Evolutionary conservation across 2,888 invertebrate genomes (phyloP).

Genomic region (Rhorus exstirpatorius): DNA sequence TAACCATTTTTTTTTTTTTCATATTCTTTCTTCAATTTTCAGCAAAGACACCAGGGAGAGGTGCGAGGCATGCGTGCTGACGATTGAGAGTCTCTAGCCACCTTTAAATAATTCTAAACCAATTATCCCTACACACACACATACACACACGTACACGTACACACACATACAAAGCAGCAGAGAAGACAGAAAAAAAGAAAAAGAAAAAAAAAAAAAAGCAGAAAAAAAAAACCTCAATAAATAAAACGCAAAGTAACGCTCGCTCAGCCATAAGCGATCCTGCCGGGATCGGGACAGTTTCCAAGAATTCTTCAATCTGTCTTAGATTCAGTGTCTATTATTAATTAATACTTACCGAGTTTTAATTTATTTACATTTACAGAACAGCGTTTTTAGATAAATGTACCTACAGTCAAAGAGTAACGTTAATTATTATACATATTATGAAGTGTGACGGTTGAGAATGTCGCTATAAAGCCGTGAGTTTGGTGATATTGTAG

Average conservation of each 20-base stretch:
- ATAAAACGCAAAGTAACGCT: slow-evolving; percentile 65
- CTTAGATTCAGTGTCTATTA: slow-evolving; percentile 84
- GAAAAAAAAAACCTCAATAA: slow-evolving; percentile 55
- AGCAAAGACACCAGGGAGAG: slow-evolving; percentile 94
- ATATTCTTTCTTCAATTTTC: slow-evolving; percentile 79
- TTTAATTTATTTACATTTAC: slow-evolving; percentile 85
- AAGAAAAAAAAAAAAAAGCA: slow-evolving; percentile 27
- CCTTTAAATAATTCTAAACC: slow-evolving; percentile 82
- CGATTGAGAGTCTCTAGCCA: slow-evolving; percentile 83
- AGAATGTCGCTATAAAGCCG: slow-evolving; percentile 47
- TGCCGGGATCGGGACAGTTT: slow-evolving; percentile 81
- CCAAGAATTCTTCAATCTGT: slow-evolving; percentile 81
- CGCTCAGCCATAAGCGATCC: slow-evolving; percentile 79
- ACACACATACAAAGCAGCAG: slow-evolving; percentile 74
- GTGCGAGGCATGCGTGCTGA: slow-evolving; percentile 97
- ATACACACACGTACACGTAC: slow-evolving; percentile 74
- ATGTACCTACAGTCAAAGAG: slow-evolving; percentile 82
- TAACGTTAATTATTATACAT: slow-evolving; percentile 73
- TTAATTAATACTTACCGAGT: slow-evolving; percentile 81
- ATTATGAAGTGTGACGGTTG: slow-evolving; percentile 56
- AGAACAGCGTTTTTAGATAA: slow-evolving; percentile 82
- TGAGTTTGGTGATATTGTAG: slow-evolving; percentile 66
- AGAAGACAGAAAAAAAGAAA: slow-evolving; percentile 33
- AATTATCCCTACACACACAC: slow-evolving; percentile 79
- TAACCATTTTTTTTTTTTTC: too few relatives aligned